Conservation (phyloP, 2,888 invertebrate genomes). For the Sipha maydis region DNA sequence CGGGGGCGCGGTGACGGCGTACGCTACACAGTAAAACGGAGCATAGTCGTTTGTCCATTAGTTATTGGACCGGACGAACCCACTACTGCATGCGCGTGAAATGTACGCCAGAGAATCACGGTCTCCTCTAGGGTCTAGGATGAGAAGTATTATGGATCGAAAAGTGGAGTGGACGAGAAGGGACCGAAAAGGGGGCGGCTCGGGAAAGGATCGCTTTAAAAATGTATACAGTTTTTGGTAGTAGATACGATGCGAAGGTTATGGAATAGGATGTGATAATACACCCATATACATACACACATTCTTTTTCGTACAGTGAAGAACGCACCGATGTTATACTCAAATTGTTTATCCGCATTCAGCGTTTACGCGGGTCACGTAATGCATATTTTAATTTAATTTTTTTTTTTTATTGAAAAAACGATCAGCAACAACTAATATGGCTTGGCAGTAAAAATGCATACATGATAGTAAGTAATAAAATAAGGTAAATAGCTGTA, state of each 20-base stretch:
- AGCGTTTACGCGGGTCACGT: background rate
- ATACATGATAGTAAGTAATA: no score
- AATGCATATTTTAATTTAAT: no score
- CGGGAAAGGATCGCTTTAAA: background rate
- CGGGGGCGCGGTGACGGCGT: background rate
- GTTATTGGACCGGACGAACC: constrained; percentile 47
- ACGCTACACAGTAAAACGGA: background rate
- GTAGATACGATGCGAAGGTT: background rate
- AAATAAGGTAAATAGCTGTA: no score
- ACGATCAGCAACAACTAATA: no score
- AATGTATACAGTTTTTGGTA: background rate
- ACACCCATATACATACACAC: background rate
- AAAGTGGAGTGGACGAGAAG: background rate
- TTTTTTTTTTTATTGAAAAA: no score
- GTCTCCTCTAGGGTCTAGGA: background rate
- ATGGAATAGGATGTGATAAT: background rate
- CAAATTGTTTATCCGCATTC: background rate
- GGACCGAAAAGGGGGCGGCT: background rate
- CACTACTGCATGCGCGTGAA: background rate
- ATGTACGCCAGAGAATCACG: background rate
- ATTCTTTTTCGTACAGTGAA: background rate
- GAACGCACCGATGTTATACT: background rate
- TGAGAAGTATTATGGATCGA: background rate
- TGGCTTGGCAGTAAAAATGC: no score
- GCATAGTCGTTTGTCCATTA: constrained; percentile 37